Evolutionary conservation across 2,797 vertebrate genomes (phyloP).

Genomic region (Scleropages formosus): DNA sequence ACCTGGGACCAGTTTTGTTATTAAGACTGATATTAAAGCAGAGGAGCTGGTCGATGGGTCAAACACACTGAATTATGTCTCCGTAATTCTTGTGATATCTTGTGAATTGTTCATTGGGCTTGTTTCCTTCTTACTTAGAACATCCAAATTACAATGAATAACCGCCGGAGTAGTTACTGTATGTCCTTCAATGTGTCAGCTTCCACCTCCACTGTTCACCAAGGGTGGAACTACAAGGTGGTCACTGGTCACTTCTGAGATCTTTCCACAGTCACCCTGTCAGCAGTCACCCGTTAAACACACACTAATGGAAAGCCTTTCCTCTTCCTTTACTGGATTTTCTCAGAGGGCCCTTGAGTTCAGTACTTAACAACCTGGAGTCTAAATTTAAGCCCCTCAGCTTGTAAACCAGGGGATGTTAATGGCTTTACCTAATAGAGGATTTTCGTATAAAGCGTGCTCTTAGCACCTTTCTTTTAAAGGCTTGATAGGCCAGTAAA

Average conservation of each 20-base stretch:
- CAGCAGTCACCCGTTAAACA: background rate
- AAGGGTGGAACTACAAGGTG: background rate
- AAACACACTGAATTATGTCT: background rate
- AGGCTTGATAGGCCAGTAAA: constrained; percentile 59
- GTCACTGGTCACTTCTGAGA: constrained; percentile 4
- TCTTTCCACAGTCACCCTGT: constrained; percentile 7
- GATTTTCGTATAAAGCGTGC: constrained; percentile 53
- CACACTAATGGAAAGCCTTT: constrained; percentile 35
- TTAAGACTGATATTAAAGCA: background rate
- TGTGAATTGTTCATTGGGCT: background rate
- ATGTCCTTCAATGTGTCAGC: background rate
- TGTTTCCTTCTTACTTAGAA: constrained; percentile 2
- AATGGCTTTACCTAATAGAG: constrained; percentile 50
- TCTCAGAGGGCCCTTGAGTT: constrained; percentile 54
- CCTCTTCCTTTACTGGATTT: constrained; percentile 46
- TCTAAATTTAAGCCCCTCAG: constrained; percentile 61
- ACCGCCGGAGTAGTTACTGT: background rate
- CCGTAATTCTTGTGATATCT: background rate
- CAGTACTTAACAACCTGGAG: constrained; percentile 64
- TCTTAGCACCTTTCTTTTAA: constrained; percentile 63
- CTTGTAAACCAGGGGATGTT: constrained; percentile 61
- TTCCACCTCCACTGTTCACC: background rate
- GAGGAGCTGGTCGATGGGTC: background rate
- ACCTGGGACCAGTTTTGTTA: background rate
- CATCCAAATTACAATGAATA: background rate